phyloP scores from a whole-genome alignment of 2,113 vertebrate species.

The Trematocara stigmaticum region DNA sequence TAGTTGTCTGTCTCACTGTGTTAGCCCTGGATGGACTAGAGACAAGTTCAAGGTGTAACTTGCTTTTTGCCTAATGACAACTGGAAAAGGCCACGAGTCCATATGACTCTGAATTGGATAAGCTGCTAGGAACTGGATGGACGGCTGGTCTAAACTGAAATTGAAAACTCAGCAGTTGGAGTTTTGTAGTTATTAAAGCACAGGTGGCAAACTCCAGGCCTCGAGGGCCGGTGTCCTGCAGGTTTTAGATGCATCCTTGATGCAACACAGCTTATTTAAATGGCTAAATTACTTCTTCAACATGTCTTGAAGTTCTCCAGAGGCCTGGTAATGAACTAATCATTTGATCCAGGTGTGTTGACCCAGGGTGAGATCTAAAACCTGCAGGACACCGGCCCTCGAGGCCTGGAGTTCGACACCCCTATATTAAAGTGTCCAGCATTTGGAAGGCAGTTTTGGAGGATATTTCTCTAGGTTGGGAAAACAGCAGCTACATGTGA shows the following conservation, averaged over 20 bases:
- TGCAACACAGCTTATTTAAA: neutral
- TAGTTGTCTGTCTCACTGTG: neutral
- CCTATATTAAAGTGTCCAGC: neutral
- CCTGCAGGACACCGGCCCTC: rapidly evolving
- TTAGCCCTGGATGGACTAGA: neutral
- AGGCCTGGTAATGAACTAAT: neutral
- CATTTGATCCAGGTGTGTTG: neutral
- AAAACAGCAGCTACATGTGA: neutral
- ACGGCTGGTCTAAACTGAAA: neutral
- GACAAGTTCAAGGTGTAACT: neutral
- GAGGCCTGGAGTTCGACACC: neutral
- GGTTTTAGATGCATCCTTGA: neutral
- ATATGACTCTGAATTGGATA: neutral
- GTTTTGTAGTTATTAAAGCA: neutral
- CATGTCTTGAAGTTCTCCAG: rapidly evolving
- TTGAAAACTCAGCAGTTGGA: rapidly evolving
- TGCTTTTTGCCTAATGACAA: neutral
- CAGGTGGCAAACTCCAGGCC: rapidly evolving
- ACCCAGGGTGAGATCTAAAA: neutral
- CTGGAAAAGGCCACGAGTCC: neutral
- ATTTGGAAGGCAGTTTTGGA: neutral
- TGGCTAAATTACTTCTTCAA: rapidly evolving
- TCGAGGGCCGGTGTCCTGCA: neutral
- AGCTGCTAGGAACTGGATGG: neutral
- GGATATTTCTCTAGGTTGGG: neutral